A percentile compares a stretch with the other conserved stretches of the same genome.
Evolutionary conservation across 2,113 vertebrate genomes (phyloP).

Genomic region (Diphyllodes magnificus): DNA sequence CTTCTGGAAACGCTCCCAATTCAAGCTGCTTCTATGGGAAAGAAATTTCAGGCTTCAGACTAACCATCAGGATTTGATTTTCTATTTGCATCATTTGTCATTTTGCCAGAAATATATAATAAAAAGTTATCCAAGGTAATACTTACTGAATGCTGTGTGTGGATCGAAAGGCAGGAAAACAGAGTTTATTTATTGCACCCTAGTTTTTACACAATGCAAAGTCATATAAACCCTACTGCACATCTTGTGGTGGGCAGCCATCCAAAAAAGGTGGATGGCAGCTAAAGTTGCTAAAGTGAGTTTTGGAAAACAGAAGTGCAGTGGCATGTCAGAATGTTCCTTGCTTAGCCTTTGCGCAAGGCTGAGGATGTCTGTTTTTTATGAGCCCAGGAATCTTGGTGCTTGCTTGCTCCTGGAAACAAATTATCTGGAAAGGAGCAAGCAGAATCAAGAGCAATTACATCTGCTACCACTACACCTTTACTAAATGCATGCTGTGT

Average conservation of each 20-base stretch:
- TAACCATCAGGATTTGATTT: slow-evolving; percentile 23
- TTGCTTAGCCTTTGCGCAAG: background rate
- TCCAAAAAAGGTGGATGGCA: background rate
- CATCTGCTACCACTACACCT: background rate
- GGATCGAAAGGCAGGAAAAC: background rate
- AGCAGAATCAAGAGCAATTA: background rate
- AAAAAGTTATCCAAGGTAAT: background rate
- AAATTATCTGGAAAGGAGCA: background rate
- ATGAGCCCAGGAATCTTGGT: background rate
- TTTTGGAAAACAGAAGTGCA: background rate
- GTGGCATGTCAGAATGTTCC: background rate
- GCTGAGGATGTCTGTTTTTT: background rate
- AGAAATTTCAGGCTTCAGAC: background rate
- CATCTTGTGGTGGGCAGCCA: background rate
- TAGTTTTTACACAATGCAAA: background rate
- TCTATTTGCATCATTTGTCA: background rate
- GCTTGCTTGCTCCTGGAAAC: background rate
- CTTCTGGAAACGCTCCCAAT: background rate
- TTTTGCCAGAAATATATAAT: background rate
- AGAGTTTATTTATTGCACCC: background rate
- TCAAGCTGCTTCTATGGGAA: background rate
- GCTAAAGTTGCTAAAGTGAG: background rate
- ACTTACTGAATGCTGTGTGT: background rate
- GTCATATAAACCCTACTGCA: background rate
- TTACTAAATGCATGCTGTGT: background rate